Percentiles rank a stretch among this genome's conserved stretches.
phyloP scores from a whole-genome alignment of 2,113 vertebrate species.

The Motacilla tschutschensis region DNA sequence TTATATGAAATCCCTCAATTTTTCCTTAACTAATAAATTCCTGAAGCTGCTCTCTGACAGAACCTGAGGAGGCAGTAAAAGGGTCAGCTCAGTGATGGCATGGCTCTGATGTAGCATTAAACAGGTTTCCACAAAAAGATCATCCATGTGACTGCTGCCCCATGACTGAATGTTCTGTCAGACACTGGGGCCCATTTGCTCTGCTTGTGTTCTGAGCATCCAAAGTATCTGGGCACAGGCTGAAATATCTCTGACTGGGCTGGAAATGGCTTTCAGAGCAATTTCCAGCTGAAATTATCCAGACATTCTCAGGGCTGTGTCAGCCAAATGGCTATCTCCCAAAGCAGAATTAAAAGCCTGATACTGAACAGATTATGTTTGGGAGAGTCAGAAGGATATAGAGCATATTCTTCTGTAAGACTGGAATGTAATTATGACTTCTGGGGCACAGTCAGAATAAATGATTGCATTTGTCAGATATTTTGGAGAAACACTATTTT shows the following conservation, averaged over 20 bases:
- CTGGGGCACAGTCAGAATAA: neutral
- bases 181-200: neutral
- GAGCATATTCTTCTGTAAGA: neutral
- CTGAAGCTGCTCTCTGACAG: neutral
- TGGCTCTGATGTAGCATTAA: neutral
- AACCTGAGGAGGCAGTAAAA: neutral
- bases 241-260: neutral
- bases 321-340: constrained; percentile 52
- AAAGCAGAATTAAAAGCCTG: constrained; percentile 14
- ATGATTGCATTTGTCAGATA: neutral
- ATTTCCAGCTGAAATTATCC: constrained; percentile 49
- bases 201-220: neutral
- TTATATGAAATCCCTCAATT: neutral
- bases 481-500: neutral
- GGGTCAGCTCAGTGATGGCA: neutral
- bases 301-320: constrained; percentile 29
- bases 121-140: neutral
- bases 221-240: neutral
- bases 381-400: neutral
- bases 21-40: neutral
- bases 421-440: constrained; percentile 10
- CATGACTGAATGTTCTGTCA: neutral
- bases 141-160: neutral
- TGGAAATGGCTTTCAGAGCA: constrained; percentile 20
- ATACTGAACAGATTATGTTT: constrained; percentile 46